phyloP scores from a whole-genome alignment of 2,888 invertebrate species.

The Trissoscelio sp. region DNA sequence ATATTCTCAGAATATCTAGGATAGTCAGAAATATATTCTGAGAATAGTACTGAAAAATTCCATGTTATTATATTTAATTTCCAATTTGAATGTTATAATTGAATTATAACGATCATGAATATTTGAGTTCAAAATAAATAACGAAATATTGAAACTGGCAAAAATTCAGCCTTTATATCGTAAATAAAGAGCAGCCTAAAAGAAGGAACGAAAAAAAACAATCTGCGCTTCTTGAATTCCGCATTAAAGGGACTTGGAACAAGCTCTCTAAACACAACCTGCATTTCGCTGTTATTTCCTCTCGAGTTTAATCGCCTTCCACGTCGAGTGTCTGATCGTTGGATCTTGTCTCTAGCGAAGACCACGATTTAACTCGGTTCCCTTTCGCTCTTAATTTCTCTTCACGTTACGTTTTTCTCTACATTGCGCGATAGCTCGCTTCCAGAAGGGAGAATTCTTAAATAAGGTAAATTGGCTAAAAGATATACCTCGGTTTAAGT shows the following conservation, averaged over 20 bases:
- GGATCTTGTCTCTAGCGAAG: slow-evolving; percentile 69
- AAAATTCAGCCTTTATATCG: background rate
- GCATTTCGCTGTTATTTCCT: slow-evolving; percentile 63
- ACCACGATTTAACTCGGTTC: slow-evolving; percentile 71
- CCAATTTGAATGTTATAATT: too few species aligned
- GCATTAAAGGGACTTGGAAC: slow-evolving; percentile 55
- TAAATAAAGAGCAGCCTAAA: slow-evolving; percentile 20
- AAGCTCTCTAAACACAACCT: slow-evolving; percentile 60
- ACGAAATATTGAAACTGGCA: too few species aligned
- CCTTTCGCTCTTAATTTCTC: slow-evolving; percentile 67
- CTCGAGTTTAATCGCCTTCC: slow-evolving; percentile 72
- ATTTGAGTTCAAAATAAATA: too few species aligned
- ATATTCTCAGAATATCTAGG: too few species aligned
- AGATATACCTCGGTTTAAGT: slow-evolving; percentile 47
- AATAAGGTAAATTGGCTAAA: slow-evolving; percentile 52
- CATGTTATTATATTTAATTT: too few species aligned
- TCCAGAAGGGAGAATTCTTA: slow-evolving; percentile 57
- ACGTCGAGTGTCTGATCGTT: slow-evolving; percentile 70
- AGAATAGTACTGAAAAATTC: too few species aligned
- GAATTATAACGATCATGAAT: too few species aligned
- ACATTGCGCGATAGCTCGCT: slow-evolving; percentile 37
- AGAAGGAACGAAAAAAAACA: slow-evolving; percentile 23
- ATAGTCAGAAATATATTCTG: too few species aligned
- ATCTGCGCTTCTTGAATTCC: slow-evolving; percentile 43
- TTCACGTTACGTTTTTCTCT: slow-evolving; percentile 56